Conservation (phyloP, 2,888 invertebrate genomes). For the Dolomedes plantarius region DNA sequence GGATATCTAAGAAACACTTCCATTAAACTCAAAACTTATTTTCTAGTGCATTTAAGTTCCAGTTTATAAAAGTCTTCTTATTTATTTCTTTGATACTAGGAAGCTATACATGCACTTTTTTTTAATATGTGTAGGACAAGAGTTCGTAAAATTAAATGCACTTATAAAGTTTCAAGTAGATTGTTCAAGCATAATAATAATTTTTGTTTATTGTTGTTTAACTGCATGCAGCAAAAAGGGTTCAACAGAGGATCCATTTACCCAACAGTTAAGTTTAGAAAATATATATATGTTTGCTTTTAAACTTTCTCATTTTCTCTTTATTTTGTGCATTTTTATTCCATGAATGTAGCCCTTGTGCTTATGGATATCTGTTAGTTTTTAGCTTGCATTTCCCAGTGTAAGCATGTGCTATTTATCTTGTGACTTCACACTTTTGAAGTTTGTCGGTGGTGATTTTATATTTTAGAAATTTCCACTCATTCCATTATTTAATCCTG, state of each 20-base stretch:
- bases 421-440: neutral
- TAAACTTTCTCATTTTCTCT: constrained; percentile 4
- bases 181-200: neutral
- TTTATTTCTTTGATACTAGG: too few relatives aligned
- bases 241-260: constrained; percentile 51
- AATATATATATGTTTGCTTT: constrained; percentile 41
- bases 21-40: too few relatives aligned
- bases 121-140: too few relatives aligned
- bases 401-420: neutral
- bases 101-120: too few relatives aligned
- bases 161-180: neutral
- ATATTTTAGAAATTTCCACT: neutral
- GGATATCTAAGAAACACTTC: too few relatives aligned
- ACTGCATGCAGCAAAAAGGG: constrained; percentile 68
- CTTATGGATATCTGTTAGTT: neutral
- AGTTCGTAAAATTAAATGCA: too few relatives aligned
- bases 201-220: constrained; percentile 52
- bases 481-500: neutral
- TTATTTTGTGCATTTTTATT: constrained; percentile 13
- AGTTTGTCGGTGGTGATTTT: neutral
- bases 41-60: too few relatives aligned
- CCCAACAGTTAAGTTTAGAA: constrained; percentile 69
- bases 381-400: constrained; percentile 1
- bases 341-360: neutral
- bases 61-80: too few relatives aligned